phyloP scores from a whole-genome alignment of 2,888 invertebrate genomes.

The Hymenopus coronatus region DNA sequence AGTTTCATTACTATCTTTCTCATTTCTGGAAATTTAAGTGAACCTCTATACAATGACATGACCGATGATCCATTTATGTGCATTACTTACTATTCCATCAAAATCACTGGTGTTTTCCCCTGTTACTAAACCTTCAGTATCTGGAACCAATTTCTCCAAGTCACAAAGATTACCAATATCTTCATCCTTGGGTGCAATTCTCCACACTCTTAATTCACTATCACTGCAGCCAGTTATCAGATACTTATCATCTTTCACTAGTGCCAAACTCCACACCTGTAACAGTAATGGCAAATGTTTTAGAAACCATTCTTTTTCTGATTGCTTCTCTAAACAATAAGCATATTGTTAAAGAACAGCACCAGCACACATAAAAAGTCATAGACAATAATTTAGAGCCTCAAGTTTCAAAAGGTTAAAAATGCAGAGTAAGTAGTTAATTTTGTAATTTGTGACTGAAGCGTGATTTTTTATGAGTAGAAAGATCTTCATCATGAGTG shows the following conservation, averaged over 20 bases:
- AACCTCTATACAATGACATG: no score
- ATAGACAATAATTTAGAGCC: no score
- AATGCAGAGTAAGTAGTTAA: no score
- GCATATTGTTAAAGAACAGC: no score
- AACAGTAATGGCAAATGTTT: slow-evolving; percentile 29
- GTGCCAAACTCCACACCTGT: slow-evolving; percentile 80
- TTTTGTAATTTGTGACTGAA: no score
- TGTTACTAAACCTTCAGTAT: slow-evolving; percentile 16
- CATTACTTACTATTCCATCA: neutral
- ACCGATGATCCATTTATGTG: neutral
- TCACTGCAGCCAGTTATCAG: slow-evolving; percentile 88
- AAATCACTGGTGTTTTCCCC: slow-evolving; percentile 9
- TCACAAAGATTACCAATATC: slow-evolving; percentile 32
- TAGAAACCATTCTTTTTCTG: slow-evolving; percentile 20
- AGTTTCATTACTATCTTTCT: no score
- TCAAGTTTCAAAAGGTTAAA: no score
- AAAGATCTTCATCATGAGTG: no score
- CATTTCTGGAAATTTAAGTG: no score
- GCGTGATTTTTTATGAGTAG: no score
- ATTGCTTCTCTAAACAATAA: no score
- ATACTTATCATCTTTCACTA: slow-evolving; percentile 75
- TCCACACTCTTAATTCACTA: slow-evolving; percentile 81
- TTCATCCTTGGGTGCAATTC: slow-evolving; percentile 58
- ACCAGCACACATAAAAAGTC: no score
- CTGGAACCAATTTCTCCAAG: neutral